A percentile compares a stretch with the other conserved stretches of the same genome.
Conservation (phyloP, 1,140 invertebrate genomes). For the Spodoptera frugiperda region DNA sequence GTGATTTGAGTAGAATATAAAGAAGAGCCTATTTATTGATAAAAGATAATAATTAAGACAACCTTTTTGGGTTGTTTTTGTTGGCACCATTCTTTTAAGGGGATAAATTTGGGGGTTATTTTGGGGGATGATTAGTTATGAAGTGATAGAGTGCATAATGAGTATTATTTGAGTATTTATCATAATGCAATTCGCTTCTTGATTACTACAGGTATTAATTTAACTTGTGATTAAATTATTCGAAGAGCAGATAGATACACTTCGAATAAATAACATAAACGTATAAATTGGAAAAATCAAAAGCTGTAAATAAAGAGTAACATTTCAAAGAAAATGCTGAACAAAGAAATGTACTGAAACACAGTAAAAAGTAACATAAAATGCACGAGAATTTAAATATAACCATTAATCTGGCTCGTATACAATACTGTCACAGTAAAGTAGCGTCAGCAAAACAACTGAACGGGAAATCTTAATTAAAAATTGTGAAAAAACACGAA, state of each 20-base stretch:
- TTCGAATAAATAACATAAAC: slow-evolving; percentile 3
- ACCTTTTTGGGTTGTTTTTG: slow-evolving; percentile 8
- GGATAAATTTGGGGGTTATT: too few relatives aligned
- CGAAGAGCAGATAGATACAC: neutral
- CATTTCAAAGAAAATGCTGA: slow-evolving; percentile 17
- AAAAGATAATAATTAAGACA: slow-evolving; percentile 4
- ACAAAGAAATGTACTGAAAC: slow-evolving; percentile 37
- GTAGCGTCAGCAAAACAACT: slow-evolving; percentile 67
- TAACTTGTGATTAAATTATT: too few relatives aligned
- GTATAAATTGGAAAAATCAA: slow-evolving; percentile 12
- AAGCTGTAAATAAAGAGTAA: neutral
- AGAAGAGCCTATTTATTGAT: slow-evolving; percentile 14
- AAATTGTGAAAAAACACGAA: slow-evolving; percentile 30
- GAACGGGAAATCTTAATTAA: slow-evolving; percentile 56
- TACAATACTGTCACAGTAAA: slow-evolving; percentile 67
- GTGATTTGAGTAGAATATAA: slow-evolving; percentile 39
- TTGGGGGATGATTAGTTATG: too few relatives aligned
- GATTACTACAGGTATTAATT: too few relatives aligned
- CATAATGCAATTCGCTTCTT: too few relatives aligned
- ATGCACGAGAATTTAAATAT: slow-evolving; percentile 79
- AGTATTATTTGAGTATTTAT: too few relatives aligned
- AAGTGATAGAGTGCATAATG: too few relatives aligned
- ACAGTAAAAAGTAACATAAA: slow-evolving; percentile 66
- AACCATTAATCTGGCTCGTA: slow-evolving; percentile 79
- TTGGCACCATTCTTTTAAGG: neutral